Evolutionary conservation across 2,888 invertebrate species (phyloP).

Genomic region (Philopedon plagiatum): DNA sequence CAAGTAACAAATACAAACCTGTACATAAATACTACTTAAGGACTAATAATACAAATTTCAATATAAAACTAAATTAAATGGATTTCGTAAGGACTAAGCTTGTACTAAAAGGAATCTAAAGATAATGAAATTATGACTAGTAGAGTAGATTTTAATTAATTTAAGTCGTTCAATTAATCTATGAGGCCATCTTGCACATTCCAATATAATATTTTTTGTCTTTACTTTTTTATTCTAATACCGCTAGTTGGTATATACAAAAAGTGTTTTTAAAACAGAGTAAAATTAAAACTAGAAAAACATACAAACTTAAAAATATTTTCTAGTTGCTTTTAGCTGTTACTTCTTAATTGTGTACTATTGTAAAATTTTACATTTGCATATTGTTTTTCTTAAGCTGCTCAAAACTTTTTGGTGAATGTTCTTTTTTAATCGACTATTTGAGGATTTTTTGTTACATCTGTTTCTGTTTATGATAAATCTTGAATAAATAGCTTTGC

Average conservation of each 20-base stretch:
- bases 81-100: constrained; percentile 34
- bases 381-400: too few species aligned
- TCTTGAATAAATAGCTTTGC: too few species aligned
- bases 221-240: background rate
- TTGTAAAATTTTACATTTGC: too few species aligned
- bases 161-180: constrained; percentile 8
- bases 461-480: too few species aligned
- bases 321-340: background rate
- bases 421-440: too few species aligned
- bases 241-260: background rate
- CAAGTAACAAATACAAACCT: too few species aligned
- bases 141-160: constrained; percentile 27
- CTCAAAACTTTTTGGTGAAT: too few species aligned
- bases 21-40: too few species aligned
- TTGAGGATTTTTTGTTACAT: too few species aligned
- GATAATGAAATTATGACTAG: constrained; percentile 21
- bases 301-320: background rate
- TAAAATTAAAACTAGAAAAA: background rate
- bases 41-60: too few species aligned
- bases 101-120: background rate
- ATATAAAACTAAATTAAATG: background rate
- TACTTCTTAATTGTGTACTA: too few species aligned
- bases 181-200: constrained; percentile 7
- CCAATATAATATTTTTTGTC: constrained; percentile 3
- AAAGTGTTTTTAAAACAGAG: background rate